Conservation (phyloP, 2,113 vertebrate genomes). For the Beaufortia kweichowensis region DNA sequence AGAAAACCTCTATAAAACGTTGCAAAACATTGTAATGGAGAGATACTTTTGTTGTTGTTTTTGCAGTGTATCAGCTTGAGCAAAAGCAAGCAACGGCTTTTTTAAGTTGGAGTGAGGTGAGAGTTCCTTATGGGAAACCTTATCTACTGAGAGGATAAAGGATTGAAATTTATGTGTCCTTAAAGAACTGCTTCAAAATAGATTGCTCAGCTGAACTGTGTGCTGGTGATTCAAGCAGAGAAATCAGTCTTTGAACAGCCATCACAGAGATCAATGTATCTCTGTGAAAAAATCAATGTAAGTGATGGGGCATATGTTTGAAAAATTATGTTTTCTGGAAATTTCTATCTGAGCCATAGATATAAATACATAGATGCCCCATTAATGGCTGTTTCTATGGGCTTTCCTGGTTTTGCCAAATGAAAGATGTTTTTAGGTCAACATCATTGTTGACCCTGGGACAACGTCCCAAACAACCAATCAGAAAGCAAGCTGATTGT, state of each 20-base stretch:
- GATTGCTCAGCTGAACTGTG: not conserved
- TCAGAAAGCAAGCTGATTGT: too few relatives aligned
- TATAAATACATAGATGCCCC: too few relatives aligned
- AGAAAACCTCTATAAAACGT: not conserved
- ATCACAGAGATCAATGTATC: not conserved
- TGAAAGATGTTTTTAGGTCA: too few relatives aligned
- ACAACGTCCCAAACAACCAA: too few relatives aligned
- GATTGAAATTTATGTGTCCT: not conserved
- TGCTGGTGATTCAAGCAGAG: not conserved
- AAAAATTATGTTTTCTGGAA: not conserved
- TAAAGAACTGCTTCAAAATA: slow-evolving; percentile 1
- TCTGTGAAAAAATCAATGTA: slow-evolving; percentile 16
- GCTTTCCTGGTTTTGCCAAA: too few relatives aligned
- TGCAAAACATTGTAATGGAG: not conserved
- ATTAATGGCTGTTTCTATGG: too few relatives aligned
- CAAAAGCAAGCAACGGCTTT: not conserved
- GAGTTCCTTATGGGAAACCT: not conserved
- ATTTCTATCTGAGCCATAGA: too few relatives aligned
- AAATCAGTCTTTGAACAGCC: not conserved
- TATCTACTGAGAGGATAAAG: not conserved
- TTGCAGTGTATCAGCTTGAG: not conserved
- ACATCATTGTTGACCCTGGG: too few relatives aligned
- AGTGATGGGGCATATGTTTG: not conserved
- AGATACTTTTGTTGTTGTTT: not conserved
- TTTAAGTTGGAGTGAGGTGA: not conserved